Conservation (phyloP, 2,888 invertebrate genomes). For the Cephus rjabovi region DNA sequence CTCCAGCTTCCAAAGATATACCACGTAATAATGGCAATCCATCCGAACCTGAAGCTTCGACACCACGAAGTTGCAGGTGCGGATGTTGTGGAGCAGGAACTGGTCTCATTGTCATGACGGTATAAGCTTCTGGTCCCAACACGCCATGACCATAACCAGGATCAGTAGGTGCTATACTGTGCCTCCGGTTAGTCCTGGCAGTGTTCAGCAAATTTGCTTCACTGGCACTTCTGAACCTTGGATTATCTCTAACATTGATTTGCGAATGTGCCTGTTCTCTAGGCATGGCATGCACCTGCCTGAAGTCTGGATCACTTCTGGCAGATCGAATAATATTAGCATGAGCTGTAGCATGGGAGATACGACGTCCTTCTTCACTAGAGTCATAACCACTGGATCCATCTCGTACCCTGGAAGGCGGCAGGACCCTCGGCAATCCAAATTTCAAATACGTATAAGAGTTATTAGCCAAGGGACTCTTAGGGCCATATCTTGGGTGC, state of each 20-base stretch:
- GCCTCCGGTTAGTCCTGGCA: conserved; percentile 50
- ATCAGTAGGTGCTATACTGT: conserved; percentile 63
- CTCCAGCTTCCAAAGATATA: conserved; percentile 88
- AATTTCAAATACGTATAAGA: conserved; percentile 96
- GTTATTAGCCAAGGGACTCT: conserved; percentile 88
- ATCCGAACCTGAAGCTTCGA: conserved; percentile 52
- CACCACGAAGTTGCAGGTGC: conserved; percentile 57
- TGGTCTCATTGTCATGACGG: conserved; percentile 33
- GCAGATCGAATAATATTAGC: conserved; percentile 77
- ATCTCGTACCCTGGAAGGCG: conserved; percentile 78
- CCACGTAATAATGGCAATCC: conserved; percentile 74
- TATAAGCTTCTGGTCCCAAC: conserved; percentile 40
- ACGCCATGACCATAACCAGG: conserved; percentile 52
- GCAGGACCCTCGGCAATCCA: conserved; percentile 91
- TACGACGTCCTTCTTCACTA: conserved; percentile 74
- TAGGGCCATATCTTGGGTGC: conserved; percentile 91
- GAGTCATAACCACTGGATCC: conserved; percentile 95
- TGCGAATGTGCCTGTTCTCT: conserved; percentile 53
- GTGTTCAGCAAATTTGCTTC: conserved; percentile 83
- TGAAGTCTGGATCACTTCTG: conserved; percentile 88
- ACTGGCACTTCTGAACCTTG: conserved; percentile 74
- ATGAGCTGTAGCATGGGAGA: conserved; percentile 69
- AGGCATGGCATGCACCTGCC: conserved; percentile 57
- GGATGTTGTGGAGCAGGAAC: conserved; percentile 52
- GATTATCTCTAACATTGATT: conserved; percentile 48